Evolutionary conservation across 2,888 invertebrate genomes (phyloP), one percentile per base, ranked within the genome.

Genomic region (Laspeyria flexula): DNA sequence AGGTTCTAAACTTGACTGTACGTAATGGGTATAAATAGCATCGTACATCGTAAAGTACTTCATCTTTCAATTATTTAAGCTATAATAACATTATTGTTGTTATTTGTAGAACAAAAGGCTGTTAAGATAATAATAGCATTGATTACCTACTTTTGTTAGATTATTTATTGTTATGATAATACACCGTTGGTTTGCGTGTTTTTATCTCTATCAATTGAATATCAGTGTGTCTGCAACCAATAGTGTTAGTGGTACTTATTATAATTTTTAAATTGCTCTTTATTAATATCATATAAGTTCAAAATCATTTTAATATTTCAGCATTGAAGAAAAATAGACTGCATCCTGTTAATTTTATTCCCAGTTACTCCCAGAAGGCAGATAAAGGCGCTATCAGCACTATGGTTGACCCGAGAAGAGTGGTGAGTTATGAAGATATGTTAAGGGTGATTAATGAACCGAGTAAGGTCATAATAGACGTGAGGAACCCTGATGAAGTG

Each of bases 401-500:
- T 18, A 90, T 90, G 89, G 85, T 84, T 11, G 89, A 90, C 52
- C 84, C 87, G 27, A 79, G 79, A 46, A 73, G 79, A 67, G 82
- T 90, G 3, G 62, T 90, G 1, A 86, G 84, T 50, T 91, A 88
- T 52, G 90, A 91, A 46, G 90, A 92, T 23, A 81, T 92, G 79
- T 52, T 88, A 40, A 83, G 88, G 59, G 79, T 84, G 0, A 85
- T 91, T 31, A 65, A 88, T 35, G 78, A 88, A 46, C 86, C 89
- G 3, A 77, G 85, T 40, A 92, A 94, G 64, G 81, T 95, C 1
- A 93, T 96, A 4, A 95, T 97, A 66, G 96, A 96, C 90, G 96
- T 96, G 0, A 94, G 96, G 33, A 95, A 96, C 73, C 95, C 95
- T 13, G 84, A 93, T 4, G 96, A 96, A 87, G 87, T 96, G 0